Percentiles rank a stretch among this genome's conserved stretches.
Evolutionary conservation across 2,888 invertebrate species (phyloP).

Genomic region (Tipula confusa): DNA sequence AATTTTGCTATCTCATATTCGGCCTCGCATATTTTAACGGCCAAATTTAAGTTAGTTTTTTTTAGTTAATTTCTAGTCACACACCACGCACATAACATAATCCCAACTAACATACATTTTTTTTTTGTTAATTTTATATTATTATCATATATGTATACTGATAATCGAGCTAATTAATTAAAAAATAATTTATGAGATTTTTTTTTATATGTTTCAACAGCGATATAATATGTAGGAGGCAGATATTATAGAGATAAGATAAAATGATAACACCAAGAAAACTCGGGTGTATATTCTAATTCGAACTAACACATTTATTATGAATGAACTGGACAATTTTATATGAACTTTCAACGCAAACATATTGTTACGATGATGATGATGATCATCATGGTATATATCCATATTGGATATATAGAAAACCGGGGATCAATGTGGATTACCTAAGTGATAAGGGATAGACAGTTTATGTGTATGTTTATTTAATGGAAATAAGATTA

Average conservation of each 20-base stretch:
- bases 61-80: not conserved
- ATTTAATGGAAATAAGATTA: not conserved
- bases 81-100: not conserved
- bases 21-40: no score
- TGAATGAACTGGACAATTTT: not conserved
- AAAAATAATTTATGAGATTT: not conserved
- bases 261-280: not conserved
- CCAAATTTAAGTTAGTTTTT: no score
- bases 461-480: not conserved
- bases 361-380: not conserved
- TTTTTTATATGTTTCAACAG: not conserved
- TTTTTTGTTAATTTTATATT: not conserved
- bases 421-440: not conserved
- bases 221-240: not conserved
- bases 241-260: not conserved
- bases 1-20: no score
- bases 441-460: constrained; percentile 20
- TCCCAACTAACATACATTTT: not conserved
- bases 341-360: not conserved
- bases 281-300: not conserved
- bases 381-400: not conserved
- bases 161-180: not conserved
- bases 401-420: not conserved
- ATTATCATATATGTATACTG: not conserved
- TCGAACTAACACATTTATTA: not conserved